Conservation (phyloP, 2,888 invertebrate genomes). For the Ephialtes manifestator region DNA sequence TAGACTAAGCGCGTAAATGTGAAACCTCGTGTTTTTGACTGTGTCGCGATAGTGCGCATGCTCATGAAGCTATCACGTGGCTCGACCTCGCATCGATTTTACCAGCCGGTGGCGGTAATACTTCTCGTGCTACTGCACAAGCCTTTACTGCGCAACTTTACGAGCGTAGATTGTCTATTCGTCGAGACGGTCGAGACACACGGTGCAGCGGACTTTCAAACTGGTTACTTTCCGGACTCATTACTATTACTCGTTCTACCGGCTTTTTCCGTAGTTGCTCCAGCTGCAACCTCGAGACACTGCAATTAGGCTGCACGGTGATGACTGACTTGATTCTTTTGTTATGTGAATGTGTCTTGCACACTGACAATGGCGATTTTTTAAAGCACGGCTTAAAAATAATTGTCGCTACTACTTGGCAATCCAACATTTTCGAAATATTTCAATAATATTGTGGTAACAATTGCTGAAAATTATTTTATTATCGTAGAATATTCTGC, state of each 20-base stretch:
- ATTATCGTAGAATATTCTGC: no score
- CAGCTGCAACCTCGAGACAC: neutral
- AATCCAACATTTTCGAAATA: no score
- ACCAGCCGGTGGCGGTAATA: neutral
- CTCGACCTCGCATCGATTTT: conserved; percentile 29
- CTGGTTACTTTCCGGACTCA: conserved; percentile 23
- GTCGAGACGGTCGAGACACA: neutral
- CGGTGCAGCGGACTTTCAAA: conserved; percentile 43
- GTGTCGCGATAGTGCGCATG: neutral
- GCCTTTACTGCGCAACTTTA: conserved; percentile 18
- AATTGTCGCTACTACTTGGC: no score
- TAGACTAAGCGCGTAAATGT: conserved; percentile 31
- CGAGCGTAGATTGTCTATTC: neutral
- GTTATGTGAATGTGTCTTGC: neutral
- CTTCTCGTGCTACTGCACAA: conserved; percentile 3
- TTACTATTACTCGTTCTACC: conserved; percentile 36
- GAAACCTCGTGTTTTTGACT: conserved; percentile 25
- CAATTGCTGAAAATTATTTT: no score
- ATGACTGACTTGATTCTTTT: no score
- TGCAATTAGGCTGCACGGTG: neutral
- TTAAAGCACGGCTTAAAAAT: neutral
- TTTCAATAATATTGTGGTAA: no score
- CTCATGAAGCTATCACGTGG: conserved; percentile 4
- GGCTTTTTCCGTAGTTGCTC: conserved; percentile 17
- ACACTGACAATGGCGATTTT: neutral